Base-by-base conservation (phyloP, 1,140 invertebrate species). In the Hyphantria cunea region DNA sequence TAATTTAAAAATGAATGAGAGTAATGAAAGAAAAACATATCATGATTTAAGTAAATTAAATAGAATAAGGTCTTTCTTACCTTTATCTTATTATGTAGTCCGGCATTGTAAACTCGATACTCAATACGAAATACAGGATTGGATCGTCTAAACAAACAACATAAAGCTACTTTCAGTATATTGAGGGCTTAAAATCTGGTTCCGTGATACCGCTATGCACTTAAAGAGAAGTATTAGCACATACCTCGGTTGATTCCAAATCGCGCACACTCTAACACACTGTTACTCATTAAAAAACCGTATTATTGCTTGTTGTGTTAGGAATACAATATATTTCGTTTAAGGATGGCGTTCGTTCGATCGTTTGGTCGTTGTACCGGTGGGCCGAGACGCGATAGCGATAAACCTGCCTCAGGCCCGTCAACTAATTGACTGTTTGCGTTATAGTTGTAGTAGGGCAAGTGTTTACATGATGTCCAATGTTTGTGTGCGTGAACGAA, bases 351-450 rank as follows among this genome's bases (percentile, higher is more conserved):
- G 64, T 77, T 77, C 74, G 69, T 77, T 77, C 72, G 75, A 74
- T 74, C 68, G 69, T 74, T 76, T 70, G 48, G 48, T 71, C 73
- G 72, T 73, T 66, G 42, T 66, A 76, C 74, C 74, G 71, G 76
- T 74, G 70, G 54, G 60, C 55, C 74, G 49, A 58, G 58, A 64
- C 61, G 62, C 66, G 53, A 59, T 78, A n/a, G n/a, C n/a, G n/a
- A n/a, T n/a, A n/a, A n/a, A 82, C 80, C 77, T 76, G 73, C 75
- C 69, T 49, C 65, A 53, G 50, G 72, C 69, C 71, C 74, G 74
- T 72, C 76, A 64, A 71, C 66, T 76, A 71, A 68, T 72, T 65
- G 70, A 77, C 74, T 80, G 74, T 72, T 64, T 68, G 47, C 54
- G 65, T 49, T 76, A 71, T 25, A 25, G 65, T 49, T 76, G 69